phyloP scores from a whole-genome alignment of 2,113 vertebrate genomes.

The Pleuronectes platessa region DNA sequence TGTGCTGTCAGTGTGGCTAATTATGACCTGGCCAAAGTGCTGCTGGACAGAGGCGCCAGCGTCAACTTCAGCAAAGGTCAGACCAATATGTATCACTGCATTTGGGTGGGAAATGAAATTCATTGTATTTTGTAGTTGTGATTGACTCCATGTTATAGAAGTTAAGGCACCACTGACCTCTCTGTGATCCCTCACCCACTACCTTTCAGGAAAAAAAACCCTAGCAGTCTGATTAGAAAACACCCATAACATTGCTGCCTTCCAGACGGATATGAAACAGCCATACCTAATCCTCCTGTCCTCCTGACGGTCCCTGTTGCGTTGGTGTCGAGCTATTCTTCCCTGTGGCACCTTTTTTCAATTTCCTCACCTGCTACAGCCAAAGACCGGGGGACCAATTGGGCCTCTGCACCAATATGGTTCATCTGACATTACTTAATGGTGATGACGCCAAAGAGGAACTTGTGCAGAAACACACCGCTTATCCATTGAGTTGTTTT shows the following conservation, averaged over 20 bases:
- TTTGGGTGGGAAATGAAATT: neutral
- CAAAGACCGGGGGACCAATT: conserved; percentile 51
- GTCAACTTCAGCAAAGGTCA: conserved; percentile 92
- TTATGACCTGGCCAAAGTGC: conserved; percentile 84
- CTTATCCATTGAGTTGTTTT: conserved; percentile 77
- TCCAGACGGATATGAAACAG: conserved; percentile 42
- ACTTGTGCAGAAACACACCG: conserved; percentile 71
- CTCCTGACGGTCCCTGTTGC: conserved; percentile 22
- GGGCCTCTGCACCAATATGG: conserved; percentile 21
- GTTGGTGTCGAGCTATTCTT: conserved; percentile 21
- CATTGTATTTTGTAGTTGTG: neutral
- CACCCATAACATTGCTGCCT: conserved; percentile 7
- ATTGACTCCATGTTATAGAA: neutral
- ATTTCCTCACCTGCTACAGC: conserved; percentile 71
- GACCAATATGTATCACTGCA: neutral
- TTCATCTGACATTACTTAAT: conserved; percentile 82
- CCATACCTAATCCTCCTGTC: conserved; percentile 34
- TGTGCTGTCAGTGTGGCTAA: conserved; percentile 87
- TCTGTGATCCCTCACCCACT: conserved; percentile 14
- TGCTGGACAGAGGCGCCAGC: conserved; percentile 91
- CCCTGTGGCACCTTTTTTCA: conserved; percentile 62
- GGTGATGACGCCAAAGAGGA: conserved; percentile 78
- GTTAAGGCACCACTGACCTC: neutral
- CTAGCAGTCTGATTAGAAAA: conserved; percentile 31
- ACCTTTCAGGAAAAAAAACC: neutral